Conservation (phyloP, 2,113 vertebrate species). For the Nerophis ophidion region DNA sequence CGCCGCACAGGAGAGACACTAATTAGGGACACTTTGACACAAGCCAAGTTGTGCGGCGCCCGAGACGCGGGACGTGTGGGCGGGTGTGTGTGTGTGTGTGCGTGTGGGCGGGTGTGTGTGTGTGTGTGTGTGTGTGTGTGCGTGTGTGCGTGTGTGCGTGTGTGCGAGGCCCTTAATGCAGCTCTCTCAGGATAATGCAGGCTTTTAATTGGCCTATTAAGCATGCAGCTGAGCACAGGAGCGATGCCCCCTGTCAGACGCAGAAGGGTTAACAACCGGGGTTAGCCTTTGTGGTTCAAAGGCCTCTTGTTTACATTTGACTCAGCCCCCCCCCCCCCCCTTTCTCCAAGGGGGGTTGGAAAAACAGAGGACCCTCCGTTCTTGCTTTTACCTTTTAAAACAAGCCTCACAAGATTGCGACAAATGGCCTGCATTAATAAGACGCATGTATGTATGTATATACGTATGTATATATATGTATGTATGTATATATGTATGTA, state of each 20-base stretch:
- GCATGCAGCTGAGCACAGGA: constrained; percentile 54
- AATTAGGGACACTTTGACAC: constrained; percentile 52
- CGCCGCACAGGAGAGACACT: constrained; percentile 43
- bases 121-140: too few species aligned
- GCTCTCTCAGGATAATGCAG: constrained; percentile 55
- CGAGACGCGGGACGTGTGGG: constrained; percentile 9
- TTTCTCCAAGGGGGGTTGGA: constrained; percentile 21
- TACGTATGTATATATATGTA: too few species aligned
- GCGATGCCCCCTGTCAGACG: constrained; percentile 58
- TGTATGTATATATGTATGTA: too few species aligned
- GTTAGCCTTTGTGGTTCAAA: constrained; percentile 65
- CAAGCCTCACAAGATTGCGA: constrained; percentile 30
- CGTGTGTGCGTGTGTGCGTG: too few species aligned
- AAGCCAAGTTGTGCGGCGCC: constrained; percentile 15
- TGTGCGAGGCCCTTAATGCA: too few species aligned
- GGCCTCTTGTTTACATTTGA: constrained; percentile 65
- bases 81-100: too few species aligned
- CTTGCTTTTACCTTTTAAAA: constrained; percentile 48
- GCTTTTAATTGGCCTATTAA: constrained; percentile 72
- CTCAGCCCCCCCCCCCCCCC: constrained; percentile 25
- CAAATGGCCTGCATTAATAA: constrained; percentile 48
- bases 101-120: too few species aligned
- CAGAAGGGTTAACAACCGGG: constrained; percentile 57
- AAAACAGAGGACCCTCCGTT: constrained; percentile 13
- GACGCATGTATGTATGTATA: too few species aligned